Base-by-base conservation (phyloP, 2,888 invertebrate genomes). In the Parapristionchus giblindavisi region DNA sequence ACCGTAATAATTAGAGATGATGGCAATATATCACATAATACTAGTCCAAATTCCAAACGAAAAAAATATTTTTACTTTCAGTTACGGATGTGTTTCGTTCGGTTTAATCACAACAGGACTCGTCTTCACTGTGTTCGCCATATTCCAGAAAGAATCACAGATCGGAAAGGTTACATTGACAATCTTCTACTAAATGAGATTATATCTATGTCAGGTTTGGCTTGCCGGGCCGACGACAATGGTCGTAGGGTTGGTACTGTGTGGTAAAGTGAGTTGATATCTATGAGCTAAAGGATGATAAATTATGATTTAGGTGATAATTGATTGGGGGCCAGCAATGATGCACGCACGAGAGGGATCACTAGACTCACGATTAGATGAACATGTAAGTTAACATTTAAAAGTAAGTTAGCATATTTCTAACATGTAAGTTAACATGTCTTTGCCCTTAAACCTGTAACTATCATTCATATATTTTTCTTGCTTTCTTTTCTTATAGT, bases 251-350 rank as follows among this genome's bases (percentile, higher is more conserved):
- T 73, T 87, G 32, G 87, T 87, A 38, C 77, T 87, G 43, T 84
- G 83, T 52, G 87, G 87, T 77, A 87, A 87, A 78, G 87, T 85
- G 52, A 21, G n/a, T n/a, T 29, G 24, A 32, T 76, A 24, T 32
- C 36, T 60, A 17, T 27, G 6, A 34, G 34, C 27, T 54, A n/a
- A 17, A 24, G 11, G n/a, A 17, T n/a, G 24, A 17, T 43, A 17
- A 43, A 27, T 24, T 54, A 8, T 24, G 56, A 6, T 76, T 66
- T 36, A 84, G 84, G 84, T 85, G 32, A 81, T 85, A 24, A 87
- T 87, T 54, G 87, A 87, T 75, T 87, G 87, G 87, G 87, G 87
- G 38, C 87, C 87, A 8, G 87, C 87, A 3, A 87, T 87, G 87
- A 68, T 80, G 56, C 83, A 82, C 60, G 85, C 83, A 8, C 75